Conservation (phyloP, 2,888 invertebrate genomes). For the Cyclophora punctaria region DNA sequence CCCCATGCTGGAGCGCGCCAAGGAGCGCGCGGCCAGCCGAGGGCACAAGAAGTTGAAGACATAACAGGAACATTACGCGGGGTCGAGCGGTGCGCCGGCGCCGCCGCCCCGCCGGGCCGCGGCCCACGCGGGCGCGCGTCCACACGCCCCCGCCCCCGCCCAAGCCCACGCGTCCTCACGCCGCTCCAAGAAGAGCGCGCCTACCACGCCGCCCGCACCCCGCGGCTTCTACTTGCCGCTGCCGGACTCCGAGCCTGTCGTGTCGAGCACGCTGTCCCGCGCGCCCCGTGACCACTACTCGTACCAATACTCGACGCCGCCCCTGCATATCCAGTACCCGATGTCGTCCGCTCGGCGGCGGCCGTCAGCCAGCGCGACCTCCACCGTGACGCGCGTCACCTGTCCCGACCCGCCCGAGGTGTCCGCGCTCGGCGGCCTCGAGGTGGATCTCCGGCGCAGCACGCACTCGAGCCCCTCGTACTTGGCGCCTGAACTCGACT, state of each 20-base stretch:
- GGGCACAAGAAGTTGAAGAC: conserved; percentile 73
- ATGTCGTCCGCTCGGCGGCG: too few relatives aligned
- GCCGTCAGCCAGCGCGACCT: too few relatives aligned
- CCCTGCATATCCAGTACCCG: too few relatives aligned
- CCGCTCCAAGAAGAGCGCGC: background rate
- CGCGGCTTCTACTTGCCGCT: too few relatives aligned
- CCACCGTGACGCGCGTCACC: too few relatives aligned
- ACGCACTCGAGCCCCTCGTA: conserved; percentile 78
- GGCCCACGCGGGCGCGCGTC: conserved; percentile 81
- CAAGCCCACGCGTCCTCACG: background rate
- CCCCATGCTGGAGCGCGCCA: conserved; percentile 92
- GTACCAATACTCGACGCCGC: too few relatives aligned
- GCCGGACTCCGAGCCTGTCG: too few relatives aligned
- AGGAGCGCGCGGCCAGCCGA: conserved; percentile 82
- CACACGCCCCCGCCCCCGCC: conserved; percentile 74
- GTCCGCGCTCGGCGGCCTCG: background rate
- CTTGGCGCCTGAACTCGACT: conserved; percentile 40
- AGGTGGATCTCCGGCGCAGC: background rate
- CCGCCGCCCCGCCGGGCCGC: conserved; percentile 82
- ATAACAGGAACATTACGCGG: conserved; percentile 44
- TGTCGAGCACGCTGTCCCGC: too few relatives aligned
- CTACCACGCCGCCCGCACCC: too few relatives aligned
- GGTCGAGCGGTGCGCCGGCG: conserved; percentile 81
- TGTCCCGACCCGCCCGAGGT: background rate
- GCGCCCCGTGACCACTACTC: too few relatives aligned